Base-by-base conservation (phyloP, 2,888 invertebrate genomes). In the Gari tellinella region DNA sequence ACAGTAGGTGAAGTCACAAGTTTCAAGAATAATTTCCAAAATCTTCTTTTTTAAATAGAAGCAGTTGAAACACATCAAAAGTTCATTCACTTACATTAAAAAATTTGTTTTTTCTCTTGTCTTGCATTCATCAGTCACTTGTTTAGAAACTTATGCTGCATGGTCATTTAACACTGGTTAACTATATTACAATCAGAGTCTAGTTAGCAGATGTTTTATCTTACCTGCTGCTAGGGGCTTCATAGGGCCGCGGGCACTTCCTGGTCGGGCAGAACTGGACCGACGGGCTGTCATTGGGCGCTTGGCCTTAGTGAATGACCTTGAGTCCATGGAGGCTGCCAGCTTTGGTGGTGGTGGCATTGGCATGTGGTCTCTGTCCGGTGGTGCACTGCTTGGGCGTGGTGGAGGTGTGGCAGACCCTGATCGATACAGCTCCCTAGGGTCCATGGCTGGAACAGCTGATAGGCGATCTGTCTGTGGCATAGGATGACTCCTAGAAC, bases 371-470 rank as follows among this genome's bases (percentile, higher is more conserved):
- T 38, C 31, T 15, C 60, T 61, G 38, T 58, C 60, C 26, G 58
- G 60, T 10, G 78, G 80, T 15, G 86, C 81, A 40, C 81, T 79
- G 60, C 85, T 86, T 38, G 69, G 66, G 3, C 83, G 83, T 5
- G 81, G 72, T 4, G 80, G 67, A 25, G 80, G 76, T 14, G 80
- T 68, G 23, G 81, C 69, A 14, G 78, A 62, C 25, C 64, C 43
- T 3, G 84, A 76, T 10, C 87, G 57, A 68, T 83, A 88, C 23
- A 86, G 63, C 4, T 84, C 80, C 46, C 65, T 67, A 8, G 86
- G 82, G 19, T 86, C 83, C 80, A 87, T 60, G 1, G 85, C 46
- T 4, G 87, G 86, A 0, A 84, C 79, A 31, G 87, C 82, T 40
- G 86, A 86, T n/a, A 68, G 58, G 3, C 84, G 62, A 60, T 83